Evolutionary conservation across 2,888 invertebrate genomes (phyloP), one percentile per base, ranked within the genome.

Genomic region (Actias luna): DNA sequence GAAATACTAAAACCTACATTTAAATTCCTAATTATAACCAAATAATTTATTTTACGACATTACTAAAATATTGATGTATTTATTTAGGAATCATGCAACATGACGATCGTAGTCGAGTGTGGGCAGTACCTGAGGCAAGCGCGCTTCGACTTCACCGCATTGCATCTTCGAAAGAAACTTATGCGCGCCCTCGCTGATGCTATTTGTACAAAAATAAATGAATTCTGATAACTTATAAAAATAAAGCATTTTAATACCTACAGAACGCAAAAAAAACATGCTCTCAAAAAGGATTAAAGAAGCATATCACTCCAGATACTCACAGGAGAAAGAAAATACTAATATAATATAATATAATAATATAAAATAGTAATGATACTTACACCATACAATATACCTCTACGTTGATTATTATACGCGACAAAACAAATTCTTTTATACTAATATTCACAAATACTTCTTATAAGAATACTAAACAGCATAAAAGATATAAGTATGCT

Each of bases 11-110:
- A 8, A 25, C 12, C 3, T 22, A 25, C 18, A 50, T 25, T 12
- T 12, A 14, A 2, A 14, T 16, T 50, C 46, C 46, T 22, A 22
- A 50, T 25, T 50, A 50, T 5, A 18, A 5, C 18, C 18, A n/a
- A 42, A 42, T n/a, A 42, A n/a, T 7, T 33, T 33, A 33, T 33
- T 33, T 33, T 33, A 33, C 33, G 12, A 33, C 5, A 33, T 10
- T 39, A 12, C 10, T 10, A 10, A 22, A 22, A 18, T 46, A 8
- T 46, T 46, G 7, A n/a, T 46, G 8, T 25, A 8, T 25, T 50
- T 50, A 22, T 50, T 50, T 50, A 92, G 92, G 88, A 89, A 72
- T 84, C 89, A 75, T 93, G 93, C 85, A 91, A 93, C 79, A 78
- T 84, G 68, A 91, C 89, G 46, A 76, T 93, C 77, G 82, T 92